These are phyloP conservation scores for Strigamia maritima DNA, from an alignment of 2,888 invertebrate genomes.

Conservation along the genomic window DNA sequence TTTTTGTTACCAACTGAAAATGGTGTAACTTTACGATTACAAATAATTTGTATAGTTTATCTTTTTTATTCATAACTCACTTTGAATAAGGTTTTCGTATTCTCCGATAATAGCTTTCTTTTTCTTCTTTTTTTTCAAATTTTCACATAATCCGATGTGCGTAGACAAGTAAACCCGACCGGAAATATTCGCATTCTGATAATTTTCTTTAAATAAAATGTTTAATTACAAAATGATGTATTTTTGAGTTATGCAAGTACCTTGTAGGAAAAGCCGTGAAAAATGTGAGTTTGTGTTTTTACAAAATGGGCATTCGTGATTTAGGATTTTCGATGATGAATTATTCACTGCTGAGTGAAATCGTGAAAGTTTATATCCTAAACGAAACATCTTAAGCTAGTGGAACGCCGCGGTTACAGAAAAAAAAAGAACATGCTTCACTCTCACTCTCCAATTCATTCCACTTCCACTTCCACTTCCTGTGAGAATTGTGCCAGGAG, in stretches of 20 bases:
- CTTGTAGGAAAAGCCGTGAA: neutral
- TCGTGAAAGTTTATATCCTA: neutral
- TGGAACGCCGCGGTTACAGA: no score
- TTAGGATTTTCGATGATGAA: neutral
- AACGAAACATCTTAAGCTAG: neutral
- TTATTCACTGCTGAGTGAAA: neutral
- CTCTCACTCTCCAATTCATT: no score
- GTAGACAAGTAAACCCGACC: neutral
- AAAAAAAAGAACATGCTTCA: no score
- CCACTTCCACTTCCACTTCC: no score
- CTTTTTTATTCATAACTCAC: neutral
- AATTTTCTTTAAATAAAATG: neutral
- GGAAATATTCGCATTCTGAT: neutral
- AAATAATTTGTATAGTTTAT: neutral
- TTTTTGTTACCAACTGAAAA: conserved; percentile 6
- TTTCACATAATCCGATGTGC: neutral
- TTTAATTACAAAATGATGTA: neutral
- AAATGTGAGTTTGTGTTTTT: neutral
- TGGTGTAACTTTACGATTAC: neutral
- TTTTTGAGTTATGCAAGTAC: neutral
- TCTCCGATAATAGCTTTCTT: neutral
- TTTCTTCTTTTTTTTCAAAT: neutral
- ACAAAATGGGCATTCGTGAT: neutral
- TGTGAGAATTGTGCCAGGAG: no score
- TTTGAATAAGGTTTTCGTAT: neutral